Percentiles rank a stretch among this genome's conserved stretches.
Evolutionary conservation across 2,888 invertebrate species (phyloP).

Genomic region (Ypsolopha sequella): DNA sequence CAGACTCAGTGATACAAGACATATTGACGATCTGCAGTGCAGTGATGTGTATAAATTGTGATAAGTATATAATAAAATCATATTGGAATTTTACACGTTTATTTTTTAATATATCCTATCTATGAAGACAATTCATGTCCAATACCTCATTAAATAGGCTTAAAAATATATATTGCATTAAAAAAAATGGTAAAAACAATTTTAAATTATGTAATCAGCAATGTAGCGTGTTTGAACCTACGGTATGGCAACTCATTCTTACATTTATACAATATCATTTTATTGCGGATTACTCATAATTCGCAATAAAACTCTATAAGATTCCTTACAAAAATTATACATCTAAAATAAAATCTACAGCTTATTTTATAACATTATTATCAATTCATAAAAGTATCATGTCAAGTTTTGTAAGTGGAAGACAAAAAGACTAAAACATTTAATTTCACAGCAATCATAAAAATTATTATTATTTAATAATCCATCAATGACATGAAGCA

Average conservation of each 20-base stretch:
- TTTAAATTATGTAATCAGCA: too few relatives aligned
- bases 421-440: constrained; percentile 20
- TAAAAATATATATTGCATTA: too few relatives aligned
- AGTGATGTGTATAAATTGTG: neutral
- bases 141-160: too few relatives aligned
- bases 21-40: neutral
- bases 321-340: too few relatives aligned
- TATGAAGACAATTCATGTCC: neutral
- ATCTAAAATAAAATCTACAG: too few relatives aligned
- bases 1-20: too few relatives aligned
- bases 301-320: too few relatives aligned
- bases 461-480: constrained; percentile 11
- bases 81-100: neutral
- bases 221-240: neutral
- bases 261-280: too few relatives aligned
- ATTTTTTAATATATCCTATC: neutral
- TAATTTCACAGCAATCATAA: constrained; percentile 8
- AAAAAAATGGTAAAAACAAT: too few relatives aligned
- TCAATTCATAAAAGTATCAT: constrained; percentile 6
- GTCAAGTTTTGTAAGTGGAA: constrained; percentile 13
- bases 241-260: neutral
- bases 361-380: neutral
- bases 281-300: too few relatives aligned
- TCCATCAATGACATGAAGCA: constrained; percentile 8
- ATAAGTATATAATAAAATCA: neutral